Evolutionary conservation across 2,113 vertebrate genomes (phyloP), one percentile per base, ranked within the genome.

Genomic region (Martes martes): DNA sequence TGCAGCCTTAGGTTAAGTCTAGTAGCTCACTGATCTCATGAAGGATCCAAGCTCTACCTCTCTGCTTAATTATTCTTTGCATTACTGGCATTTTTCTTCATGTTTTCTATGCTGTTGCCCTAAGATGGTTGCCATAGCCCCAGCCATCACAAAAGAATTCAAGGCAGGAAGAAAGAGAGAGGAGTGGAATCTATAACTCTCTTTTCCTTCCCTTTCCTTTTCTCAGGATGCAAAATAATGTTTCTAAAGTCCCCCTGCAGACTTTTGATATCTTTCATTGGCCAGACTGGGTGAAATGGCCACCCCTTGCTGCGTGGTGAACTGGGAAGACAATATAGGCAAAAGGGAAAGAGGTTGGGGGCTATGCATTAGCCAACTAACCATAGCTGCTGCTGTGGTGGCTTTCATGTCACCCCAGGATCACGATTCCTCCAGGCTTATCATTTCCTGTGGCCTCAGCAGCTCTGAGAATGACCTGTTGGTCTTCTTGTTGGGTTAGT

Each of bases 341-440:
- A 50, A 57, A 5, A 55, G 4, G 23, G 47, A 42, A 84, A 16
- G 55, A 71, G 23, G 2, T 0, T 26, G 55, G 7, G 33, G 65
- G 16, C 13, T 13, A 11, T 36, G 7, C 6, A 3, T 57, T 52
- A 94, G 69, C 10, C 55, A 67, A 1, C 26, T 33, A 33, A 86
- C 6, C 0, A 2, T 2, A 15, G 13, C 6, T 57, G 2, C 2
- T 65, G 23, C 45, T 55, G 13, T 0, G 23, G 23, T 1, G 28
- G 11, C 28, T n/a, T 24, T 79, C 6, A 7, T 7, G 5, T 52
- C 19, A 36, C 33, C 4, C 31, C 9, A 4, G 23, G 2, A 42
- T 1, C 0, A 4, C 45, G 50, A 24, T 33, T 50, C 55, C 31
- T 65, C 28, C 15, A 63, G 71, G 26, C 18, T 63, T 45, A 21